Evolutionary conservation across 2,888 invertebrate genomes (phyloP), one percentile per base, ranked within the genome.

Genomic region (Caenorhabditis japonica): DNA sequence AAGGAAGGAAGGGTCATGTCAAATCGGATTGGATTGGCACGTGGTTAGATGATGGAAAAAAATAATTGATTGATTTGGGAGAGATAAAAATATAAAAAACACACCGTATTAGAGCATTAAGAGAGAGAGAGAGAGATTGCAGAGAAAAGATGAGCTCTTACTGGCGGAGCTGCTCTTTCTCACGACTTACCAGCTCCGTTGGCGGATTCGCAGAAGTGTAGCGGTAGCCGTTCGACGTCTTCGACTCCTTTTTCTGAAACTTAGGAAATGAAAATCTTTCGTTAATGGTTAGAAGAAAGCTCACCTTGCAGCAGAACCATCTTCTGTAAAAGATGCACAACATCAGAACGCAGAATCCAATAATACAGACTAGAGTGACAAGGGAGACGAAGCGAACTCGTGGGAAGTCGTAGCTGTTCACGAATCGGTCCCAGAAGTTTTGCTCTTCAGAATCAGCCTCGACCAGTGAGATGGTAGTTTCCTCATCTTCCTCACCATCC

Each of bases 141-240:
- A 56, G 47, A 51, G 51, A 51, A 25, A 44, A 25, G 33, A 46
- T 8, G 51, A 52, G 46, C 27, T 36, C 38, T 60, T 61, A 79
- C 53, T 79, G 76, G 13, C 68, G 74, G 27, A 79, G 79, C 44
- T 68, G 72, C 56, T 79, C 76, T 62, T 79, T 79, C 49, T 79
- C 79, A 41, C 71, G 71, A 76, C 76, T 75, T 60, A 79, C 79
- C 69, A 79, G 41, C 56, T 76, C 76, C 21, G 62, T 74, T 51
- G 60, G 55, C 25, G 71, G 55, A 33, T 59, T 55, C 4, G 78
- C 70, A 7, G 73, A 70, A 23, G 68, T 64, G 55, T 79, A 79
- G 44, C 71, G 79, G 46, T 76, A 79, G 19, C 79, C 79, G 39
- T 79, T 76, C 38, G 75, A 62, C 13, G 76, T 76, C 55, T 72